Evolutionary conservation across 2,888 invertebrate genomes (phyloP), one percentile per base, ranked within the genome.

Genomic region (Ellobium chinense): DNA sequence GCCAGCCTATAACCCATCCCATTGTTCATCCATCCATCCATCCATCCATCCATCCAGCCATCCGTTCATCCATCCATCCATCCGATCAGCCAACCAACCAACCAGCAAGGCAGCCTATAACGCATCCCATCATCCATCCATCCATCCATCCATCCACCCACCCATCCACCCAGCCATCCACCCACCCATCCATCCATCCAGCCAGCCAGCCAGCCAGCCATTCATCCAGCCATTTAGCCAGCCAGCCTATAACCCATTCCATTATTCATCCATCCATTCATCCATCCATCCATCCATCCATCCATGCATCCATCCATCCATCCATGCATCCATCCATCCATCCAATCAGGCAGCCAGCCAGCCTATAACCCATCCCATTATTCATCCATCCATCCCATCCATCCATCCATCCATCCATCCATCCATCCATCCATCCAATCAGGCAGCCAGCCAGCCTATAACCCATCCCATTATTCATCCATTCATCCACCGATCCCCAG

Each of bases 401-500:
- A 21, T 27, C 14, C 24, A 46, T 18, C 46, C 46, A 46, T 18
- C 18, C 46, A 46, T 46, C 9, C 46, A 46, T 18, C 46, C 46
- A 46, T 46, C 46, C 46, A 46, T 46, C 18, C 46, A 46, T 46
- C 9, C 46, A 46, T 46, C 46, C 7, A 12, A n/a, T n/a, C n/a
- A n/a, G n/a, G n/a, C n/a, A n/a, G n/a, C n/a, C n/a, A n/a, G n/a
- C n/a, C n/a, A n/a, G n/a, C n/a, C n/a, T n/a, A 4, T 27, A 18
- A 31, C 3, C 7, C 9, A 27, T 7, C 56, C 36, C 2, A n/a
- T 31, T 27, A 24, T 12, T 62, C 21, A 18, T 66, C 18, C 34
- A 14, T 18, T 39, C 62, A 27, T 24, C 60, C 24, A 29, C 34
- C 63, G 3, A 7, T 34, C 27, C 63, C 29, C 80, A 82, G 82